These are phyloP conservation scores for Bombycilla garrulus DNA, from an alignment of 2,113 vertebrate species.

Conservation along the genomic window DNA sequence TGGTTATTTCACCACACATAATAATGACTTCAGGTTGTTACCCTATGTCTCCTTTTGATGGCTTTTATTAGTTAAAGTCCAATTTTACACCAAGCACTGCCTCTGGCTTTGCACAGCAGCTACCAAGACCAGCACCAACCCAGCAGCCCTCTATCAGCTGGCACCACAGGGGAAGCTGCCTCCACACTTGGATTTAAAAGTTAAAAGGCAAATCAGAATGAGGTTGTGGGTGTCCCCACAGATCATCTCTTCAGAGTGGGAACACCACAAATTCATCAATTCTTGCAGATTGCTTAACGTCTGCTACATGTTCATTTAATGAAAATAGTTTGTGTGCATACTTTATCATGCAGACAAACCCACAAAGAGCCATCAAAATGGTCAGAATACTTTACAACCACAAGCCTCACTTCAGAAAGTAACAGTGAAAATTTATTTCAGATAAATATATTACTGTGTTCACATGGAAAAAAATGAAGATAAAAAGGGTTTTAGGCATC, in stretches of 20 bases:
- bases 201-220: neutral
- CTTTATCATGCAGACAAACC: neutral
- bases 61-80: neutral
- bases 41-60: neutral
- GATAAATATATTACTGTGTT: neutral
- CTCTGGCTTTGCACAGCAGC: neutral
- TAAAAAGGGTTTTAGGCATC: neutral
- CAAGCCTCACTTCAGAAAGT: neutral
- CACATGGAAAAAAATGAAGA: neutral
- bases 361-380: neutral
- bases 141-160: neutral
- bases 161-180: neutral
- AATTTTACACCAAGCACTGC: neutral
- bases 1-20: neutral
- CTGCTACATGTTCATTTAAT: neutral
- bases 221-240: neutral
- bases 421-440: neutral
- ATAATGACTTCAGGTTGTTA: neutral
- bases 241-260: neutral
- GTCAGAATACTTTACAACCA: neutral
- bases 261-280: neutral
- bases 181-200: neutral
- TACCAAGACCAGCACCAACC: neutral
- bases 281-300: neutral
- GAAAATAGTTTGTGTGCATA: neutral